Evolutionary conservation across 2,888 invertebrate species (phyloP).

Genomic region (Erebia epiphron): DNA sequence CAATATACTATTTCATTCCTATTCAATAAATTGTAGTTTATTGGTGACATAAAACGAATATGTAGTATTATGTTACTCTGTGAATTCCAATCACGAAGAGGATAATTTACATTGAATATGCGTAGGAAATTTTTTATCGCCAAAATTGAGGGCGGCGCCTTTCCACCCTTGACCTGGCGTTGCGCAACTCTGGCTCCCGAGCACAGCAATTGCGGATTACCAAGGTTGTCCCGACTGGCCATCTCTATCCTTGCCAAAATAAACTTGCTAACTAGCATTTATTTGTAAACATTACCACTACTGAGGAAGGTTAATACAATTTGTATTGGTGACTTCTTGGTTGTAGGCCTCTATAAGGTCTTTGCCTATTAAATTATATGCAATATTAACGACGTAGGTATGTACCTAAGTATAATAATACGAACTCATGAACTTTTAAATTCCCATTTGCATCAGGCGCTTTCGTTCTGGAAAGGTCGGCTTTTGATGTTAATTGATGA

Average conservation of each 20-base stretch:
- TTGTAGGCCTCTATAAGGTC: neutral
- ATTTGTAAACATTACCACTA: constrained; percentile 36
- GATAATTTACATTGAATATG: constrained; percentile 55
- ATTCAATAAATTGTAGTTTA: neutral
- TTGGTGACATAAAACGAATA: constrained; percentile 15
- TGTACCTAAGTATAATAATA: too few species aligned
- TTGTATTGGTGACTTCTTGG: neutral
- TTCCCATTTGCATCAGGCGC: too few species aligned
- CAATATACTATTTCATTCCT: neutral
- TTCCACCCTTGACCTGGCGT: constrained; percentile 74
- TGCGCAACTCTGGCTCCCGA: constrained; percentile 63
- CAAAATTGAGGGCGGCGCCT: constrained; percentile 71
- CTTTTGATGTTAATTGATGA: too few species aligned
- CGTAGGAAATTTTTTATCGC: constrained; percentile 61
- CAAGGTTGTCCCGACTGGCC: constrained; percentile 63
- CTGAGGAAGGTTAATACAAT: constrained; percentile 31
- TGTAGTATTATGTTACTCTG: constrained; percentile 15
- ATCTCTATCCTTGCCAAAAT: constrained; percentile 67
- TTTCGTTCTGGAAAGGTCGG: too few species aligned
- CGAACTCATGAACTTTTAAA: too few species aligned
- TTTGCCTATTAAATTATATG: too few species aligned
- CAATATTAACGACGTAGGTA: too few species aligned
- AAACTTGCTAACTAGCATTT: constrained; percentile 49
- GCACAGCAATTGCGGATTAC: constrained; percentile 52
- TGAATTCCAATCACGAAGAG: constrained; percentile 48